Evolutionary conservation across 1,140 invertebrate species (phyloP).

Genomic region (Drosophila simulans): DNA sequence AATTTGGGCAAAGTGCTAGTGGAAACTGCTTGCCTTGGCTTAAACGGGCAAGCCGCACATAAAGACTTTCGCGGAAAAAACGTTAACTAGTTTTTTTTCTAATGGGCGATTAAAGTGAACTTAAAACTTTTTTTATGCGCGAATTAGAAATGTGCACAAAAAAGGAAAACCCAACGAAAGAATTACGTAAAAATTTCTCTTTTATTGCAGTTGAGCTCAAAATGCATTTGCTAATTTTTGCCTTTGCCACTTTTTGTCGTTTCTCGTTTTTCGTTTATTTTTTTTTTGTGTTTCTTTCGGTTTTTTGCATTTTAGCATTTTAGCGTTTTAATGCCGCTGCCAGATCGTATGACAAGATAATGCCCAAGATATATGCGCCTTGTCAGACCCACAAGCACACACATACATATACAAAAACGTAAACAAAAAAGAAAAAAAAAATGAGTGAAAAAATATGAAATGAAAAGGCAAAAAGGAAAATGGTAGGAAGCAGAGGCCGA

Average conservation of each 20-base stretch:
- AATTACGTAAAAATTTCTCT: conserved; percentile 25
- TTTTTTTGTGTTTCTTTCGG: conserved; percentile 2
- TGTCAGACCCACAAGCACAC: conserved; percentile 50
- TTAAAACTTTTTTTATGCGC: conserved; percentile 33
- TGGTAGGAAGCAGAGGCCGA: conserved; percentile 20
- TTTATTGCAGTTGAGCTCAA: conserved; percentile 10
- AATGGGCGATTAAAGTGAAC: conserved; percentile 23
- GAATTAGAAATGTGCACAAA: conserved; percentile 10
- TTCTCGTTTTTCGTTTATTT: not conserved
- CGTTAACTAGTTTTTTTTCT: conserved; percentile 13
- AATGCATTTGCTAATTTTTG: conserved; percentile 18
- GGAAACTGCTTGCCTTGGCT: too few relatives aligned
- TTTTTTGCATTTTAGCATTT: conserved; percentile 11
- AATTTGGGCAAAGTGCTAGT: not conserved
- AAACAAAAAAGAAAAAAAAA: conserved; percentile 10
- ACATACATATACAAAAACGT: not conserved
- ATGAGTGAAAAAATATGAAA: not conserved
- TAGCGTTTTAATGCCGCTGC: conserved; percentile 44
- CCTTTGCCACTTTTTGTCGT: not conserved
- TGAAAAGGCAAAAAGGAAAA: conserved; percentile 29
- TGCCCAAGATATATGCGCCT: conserved; percentile 71
- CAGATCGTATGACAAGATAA: conserved; percentile 77
- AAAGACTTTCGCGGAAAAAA: not conserved
- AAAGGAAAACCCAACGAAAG: not conserved
- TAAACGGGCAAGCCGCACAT: not conserved